Evolutionary conservation across 2,888 invertebrate genomes (phyloP), one percentile per base, ranked within the genome.

Genomic region (Eupsilia transversa): DNA sequence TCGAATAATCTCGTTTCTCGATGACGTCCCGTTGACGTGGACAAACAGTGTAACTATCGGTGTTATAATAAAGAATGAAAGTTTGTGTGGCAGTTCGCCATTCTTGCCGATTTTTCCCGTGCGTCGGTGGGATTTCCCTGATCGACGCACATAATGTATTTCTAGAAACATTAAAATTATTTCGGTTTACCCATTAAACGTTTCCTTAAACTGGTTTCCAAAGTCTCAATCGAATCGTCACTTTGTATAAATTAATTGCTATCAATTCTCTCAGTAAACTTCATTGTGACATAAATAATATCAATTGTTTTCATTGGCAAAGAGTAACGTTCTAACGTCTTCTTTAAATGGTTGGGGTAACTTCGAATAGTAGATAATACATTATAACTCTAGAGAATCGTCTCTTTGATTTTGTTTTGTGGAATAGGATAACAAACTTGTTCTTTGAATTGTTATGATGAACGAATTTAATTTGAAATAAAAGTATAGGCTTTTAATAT

Each of bases 271-370:
- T 17, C 0, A 10, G 35, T 38, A 23, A 66, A 54, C 46, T 61
- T 56, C 12, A 73, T 61, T 66, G 30, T 46, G 54, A 20, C 33
- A 66, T 49, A 56, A 63, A 46, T n/a, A n/a, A 46, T 65, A 43
- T 54, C 46, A 61, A 61, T 66, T 73, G 54, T 61, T 66, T 49
- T 54, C 30, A 56, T 60, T 61, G 73, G 52, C 27, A 27, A 73
- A 61, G 30, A 52, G 5, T 64, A 14, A 17, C 27, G 17, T 43
- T 52, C 49, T 33, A 54, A 73, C n/a, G 35, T 17, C 2, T 38
- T n/a, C 61, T 56, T 38, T 23, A 33, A 54, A 27, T 72, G 65
- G n/a, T 54, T 65, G 17, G 7, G 17, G 56, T 23, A 76, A 57
- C 63, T 76, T 74, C 14, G n/a, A 68, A 56, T 57, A 57, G 27